These are phyloP conservation scores for Chlorops oryzae DNA, from an alignment of 1,140 invertebrate genomes.

Conservation along the genomic window DNA sequence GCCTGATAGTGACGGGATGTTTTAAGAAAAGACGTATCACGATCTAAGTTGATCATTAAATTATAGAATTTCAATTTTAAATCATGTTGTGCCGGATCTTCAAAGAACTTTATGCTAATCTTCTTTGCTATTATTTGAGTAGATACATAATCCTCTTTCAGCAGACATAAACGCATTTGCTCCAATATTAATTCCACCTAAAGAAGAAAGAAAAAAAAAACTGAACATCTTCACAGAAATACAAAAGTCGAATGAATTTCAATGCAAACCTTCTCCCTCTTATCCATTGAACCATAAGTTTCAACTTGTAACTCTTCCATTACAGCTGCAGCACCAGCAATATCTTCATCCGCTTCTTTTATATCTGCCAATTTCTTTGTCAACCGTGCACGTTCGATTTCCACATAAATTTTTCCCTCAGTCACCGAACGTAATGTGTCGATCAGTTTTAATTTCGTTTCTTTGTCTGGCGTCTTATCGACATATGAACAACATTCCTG, in stretches of 20 bases:
- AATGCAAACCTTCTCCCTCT: constrained; percentile 73
- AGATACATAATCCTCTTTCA: constrained; percentile 93
- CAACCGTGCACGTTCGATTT: constrained; percentile 94
- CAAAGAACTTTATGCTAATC: constrained; percentile 96
- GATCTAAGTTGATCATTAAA: constrained; percentile 91
- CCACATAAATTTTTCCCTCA: constrained; percentile 99
- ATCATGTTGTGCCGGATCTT: constrained; percentile 58
- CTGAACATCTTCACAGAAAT: not conserved
- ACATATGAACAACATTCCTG: constrained; percentile 94
- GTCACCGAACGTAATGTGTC: constrained; percentile 93
- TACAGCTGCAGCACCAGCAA: constrained; percentile 83
- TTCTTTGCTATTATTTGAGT: constrained; percentile 99
- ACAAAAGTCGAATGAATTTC: not conserved
- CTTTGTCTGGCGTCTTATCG: constrained; percentile 85
- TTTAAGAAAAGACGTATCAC: constrained; percentile 89
- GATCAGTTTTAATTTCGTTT: constrained; percentile 89
- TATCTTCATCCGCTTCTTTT: constrained; percentile 86
- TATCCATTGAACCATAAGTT: constrained; percentile 99
- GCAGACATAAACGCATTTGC: constrained; percentile 95
- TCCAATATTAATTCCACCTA: constrained; percentile 90
- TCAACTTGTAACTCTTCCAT: constrained; percentile 98
- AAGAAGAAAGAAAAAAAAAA: not conserved
- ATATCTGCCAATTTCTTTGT: constrained; percentile 92
- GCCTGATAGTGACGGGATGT: constrained; percentile 90
- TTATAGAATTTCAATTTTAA: constrained; percentile 93